Evolutionary conservation across 2,113 vertebrate species (phyloP).

Genomic region (Phylloscopus trochilus): DNA sequence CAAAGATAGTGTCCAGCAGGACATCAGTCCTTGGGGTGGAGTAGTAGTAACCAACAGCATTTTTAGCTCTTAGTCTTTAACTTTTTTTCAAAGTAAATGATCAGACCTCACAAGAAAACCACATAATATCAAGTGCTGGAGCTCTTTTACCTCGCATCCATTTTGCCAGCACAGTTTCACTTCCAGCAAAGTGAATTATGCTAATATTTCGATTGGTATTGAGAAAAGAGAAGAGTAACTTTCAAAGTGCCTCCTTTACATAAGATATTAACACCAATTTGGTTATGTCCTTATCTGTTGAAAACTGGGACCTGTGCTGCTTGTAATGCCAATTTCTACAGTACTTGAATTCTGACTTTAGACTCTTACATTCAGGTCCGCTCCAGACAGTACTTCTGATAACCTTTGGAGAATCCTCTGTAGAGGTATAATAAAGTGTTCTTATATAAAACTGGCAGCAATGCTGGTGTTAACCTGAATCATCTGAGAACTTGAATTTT

Average conservation of each 20-base stretch:
- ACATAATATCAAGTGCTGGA: neutral
- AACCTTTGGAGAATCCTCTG: neutral
- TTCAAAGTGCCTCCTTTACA: neutral
- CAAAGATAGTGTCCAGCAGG: neutral
- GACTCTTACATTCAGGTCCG: neutral
- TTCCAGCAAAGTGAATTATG: neutral
- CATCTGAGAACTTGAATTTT: neutral
- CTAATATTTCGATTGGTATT: neutral
- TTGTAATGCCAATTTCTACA: neutral
- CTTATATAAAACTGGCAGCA: neutral
- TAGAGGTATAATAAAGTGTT: neutral
- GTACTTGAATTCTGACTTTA: neutral
- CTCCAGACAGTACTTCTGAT: neutral
- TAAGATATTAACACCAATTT: neutral
- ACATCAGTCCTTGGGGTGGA: neutral
- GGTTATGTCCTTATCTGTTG: neutral
- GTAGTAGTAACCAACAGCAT: neutral
- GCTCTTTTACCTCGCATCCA: neutral
- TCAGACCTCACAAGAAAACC: neutral
- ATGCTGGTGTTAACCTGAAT: neutral
- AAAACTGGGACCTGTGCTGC: neutral
- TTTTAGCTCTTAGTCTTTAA: neutral
- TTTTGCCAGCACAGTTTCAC: neutral
- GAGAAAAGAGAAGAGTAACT: neutral
- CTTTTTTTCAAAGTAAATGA: neutral